Percentiles rank a stretch among this genome's conserved stretches.
These are phyloP conservation scores for Andrena cerasifolii DNA, from an alignment of 1,140 invertebrate genomes.

Conservation along the genomic window DNA sequence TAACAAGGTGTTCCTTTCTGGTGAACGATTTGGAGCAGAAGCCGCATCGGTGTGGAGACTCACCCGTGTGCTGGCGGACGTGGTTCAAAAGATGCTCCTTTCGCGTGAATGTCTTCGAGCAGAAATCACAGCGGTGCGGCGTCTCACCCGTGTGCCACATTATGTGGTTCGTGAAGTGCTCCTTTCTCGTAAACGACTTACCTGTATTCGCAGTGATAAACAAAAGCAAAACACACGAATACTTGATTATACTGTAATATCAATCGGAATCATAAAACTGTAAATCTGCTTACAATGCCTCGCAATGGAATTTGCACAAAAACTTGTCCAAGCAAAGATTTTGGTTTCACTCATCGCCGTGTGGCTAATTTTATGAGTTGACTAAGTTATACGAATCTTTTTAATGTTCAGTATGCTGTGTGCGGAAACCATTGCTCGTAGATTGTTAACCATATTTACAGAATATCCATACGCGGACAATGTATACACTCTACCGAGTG, in stretches of 20 bases:
- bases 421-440: no score
- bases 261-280: not conserved
- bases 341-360: no score
- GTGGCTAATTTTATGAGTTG: no score
- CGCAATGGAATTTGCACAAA: no score
- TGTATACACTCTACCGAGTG: no score
- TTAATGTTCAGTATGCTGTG: no score
- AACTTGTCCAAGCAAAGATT: no score
- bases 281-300: no score
- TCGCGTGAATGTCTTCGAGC: conserved; percentile 91
- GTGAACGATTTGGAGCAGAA: conserved; percentile 93
- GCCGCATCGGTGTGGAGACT: conserved; percentile 91
- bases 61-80: conserved; percentile 91
- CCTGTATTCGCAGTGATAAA: conserved; percentile 70
- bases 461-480: no score
- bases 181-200: conserved; percentile 93
- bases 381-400: no score
- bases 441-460: no score
- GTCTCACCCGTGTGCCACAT: conserved; percentile 94
- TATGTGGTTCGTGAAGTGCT: conserved; percentile 93
- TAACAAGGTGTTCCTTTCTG: conserved; percentile 91
- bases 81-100: conserved; percentile 93
- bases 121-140: conserved; percentile 92
- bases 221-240: conserved; percentile 53
- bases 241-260: conserved; percentile 54